A percentile compares a stretch with the other conserved stretches of the same genome.
These are phyloP conservation scores for Petrophora chlorosata DNA, from an alignment of 2,888 invertebrate species.

Conservation along the genomic window DNA sequence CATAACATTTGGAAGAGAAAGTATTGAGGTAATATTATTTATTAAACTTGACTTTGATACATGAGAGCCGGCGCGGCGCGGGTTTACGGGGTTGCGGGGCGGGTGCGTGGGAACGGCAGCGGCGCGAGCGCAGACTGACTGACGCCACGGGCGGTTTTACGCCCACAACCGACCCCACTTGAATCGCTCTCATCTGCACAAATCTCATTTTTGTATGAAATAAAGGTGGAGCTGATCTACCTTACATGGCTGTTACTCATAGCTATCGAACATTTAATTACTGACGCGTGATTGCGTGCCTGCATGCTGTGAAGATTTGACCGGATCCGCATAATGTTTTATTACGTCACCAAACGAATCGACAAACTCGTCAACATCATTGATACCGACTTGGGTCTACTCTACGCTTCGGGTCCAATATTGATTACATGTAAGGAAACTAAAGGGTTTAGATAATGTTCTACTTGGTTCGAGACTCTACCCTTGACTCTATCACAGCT, in stretches of 20 bases:
- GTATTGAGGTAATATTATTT: conserved; percentile 63
- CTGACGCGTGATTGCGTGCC: conserved; percentile 3
- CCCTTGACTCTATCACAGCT: too few species aligned
- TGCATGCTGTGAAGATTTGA: conserved; percentile 2
- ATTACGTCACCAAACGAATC: conserved; percentile 5
- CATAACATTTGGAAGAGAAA: conserved; percentile 63
- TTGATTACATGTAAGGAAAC: too few species aligned
- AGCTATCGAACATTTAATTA: conserved; percentile 1
- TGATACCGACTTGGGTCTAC: too few species aligned
- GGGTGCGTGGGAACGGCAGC: conserved; percentile 53
- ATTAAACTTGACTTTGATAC: conserved; percentile 62
- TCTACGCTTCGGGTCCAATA: too few species aligned
- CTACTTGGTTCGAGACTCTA: too few species aligned
- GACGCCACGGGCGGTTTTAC: conserved; percentile 71
- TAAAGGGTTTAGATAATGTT: too few species aligned
- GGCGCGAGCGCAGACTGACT: conserved; percentile 65
- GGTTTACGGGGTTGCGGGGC: conserved; percentile 44
- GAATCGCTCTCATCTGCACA: conserved; percentile 10
- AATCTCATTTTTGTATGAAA: background rate
- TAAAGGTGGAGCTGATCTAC: background rate
- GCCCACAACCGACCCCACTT: conserved; percentile 43
- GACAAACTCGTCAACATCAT: background rate
- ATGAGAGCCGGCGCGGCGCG: conserved; percentile 42
- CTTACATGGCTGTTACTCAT: background rate
- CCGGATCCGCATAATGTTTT: conserved; percentile 1